These are phyloP conservation scores for Rana temporaria DNA, from an alignment of 2,113 vertebrate genomes.

Conservation along the genomic window DNA sequence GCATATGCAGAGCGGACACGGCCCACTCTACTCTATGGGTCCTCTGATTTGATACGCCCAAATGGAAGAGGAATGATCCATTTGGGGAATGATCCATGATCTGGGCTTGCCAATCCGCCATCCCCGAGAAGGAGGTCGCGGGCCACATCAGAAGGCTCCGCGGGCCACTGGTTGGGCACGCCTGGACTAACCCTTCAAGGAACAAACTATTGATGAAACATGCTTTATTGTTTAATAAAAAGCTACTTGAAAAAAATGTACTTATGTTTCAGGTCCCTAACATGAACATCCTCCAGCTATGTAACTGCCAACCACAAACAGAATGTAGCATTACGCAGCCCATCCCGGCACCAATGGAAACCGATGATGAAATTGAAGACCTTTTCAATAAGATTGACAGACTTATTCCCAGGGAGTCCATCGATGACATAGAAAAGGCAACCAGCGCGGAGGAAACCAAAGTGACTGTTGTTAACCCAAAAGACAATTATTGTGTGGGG, in stretches of 20 bases:
- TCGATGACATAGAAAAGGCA: conserved; percentile 34
- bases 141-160: too few relatives aligned
- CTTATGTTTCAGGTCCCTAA: conserved; percentile 33
- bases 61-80: too few relatives aligned
- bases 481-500: conserved; percentile 53
- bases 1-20: too few relatives aligned
- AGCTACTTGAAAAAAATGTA: neutral
- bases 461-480: conserved; percentile 53
- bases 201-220: too few relatives aligned
- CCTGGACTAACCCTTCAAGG: too few relatives aligned
- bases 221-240: too few relatives aligned
- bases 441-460: conserved; percentile 58
- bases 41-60: too few relatives aligned
- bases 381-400: conserved; percentile 49
- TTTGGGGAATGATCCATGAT: too few relatives aligned
- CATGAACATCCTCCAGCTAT: conserved; percentile 24
- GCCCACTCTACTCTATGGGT: too few relatives aligned
- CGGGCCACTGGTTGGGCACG: too few relatives aligned
- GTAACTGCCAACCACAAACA: neutral
- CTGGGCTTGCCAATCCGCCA: too few relatives aligned
- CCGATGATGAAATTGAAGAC: conserved; percentile 20
- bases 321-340: neutral
- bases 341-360: neutral
- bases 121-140: too few relatives aligned
- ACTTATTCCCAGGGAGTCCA: conserved; percentile 53